These are phyloP conservation scores for Tringa solitaria DNA, from an alignment of 2,113 vertebrate species.

Conservation along the genomic window DNA sequence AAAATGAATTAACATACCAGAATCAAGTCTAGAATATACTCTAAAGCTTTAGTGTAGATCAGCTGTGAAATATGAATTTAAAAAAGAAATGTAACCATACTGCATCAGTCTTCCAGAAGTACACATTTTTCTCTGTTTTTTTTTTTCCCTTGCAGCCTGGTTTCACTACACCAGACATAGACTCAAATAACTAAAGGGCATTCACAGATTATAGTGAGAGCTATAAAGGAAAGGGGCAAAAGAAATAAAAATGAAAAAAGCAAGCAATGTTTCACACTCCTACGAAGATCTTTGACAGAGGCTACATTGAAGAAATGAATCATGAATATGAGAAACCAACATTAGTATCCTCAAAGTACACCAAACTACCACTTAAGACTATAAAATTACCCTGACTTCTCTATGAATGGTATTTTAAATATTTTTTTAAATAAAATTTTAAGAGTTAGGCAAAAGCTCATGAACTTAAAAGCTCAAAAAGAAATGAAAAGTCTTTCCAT, in stretches of 20 bases:
- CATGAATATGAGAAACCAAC: not conserved
- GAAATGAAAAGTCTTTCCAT: not conserved
- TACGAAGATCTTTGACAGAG: not conserved
- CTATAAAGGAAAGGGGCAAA: not conserved
- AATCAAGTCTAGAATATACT: not conserved
- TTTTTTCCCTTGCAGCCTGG: not conserved
- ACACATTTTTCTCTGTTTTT: not conserved
- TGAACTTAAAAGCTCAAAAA: not conserved
- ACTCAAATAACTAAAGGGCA: not conserved
- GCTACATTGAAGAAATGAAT: not conserved
- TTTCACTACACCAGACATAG: not conserved
- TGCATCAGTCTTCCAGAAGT: not conserved
- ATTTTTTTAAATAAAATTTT: not conserved
- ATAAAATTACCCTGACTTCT: not conserved
- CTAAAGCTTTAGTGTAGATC: not conserved
- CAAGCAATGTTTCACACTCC: not conserved
- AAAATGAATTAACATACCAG: not conserved
- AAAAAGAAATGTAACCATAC: not conserved
- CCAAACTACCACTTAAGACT: not conserved
- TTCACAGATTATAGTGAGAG: not conserved
- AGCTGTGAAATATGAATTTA: not conserved
- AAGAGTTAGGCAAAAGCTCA: not conserved
- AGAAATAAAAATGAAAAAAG: not conserved
- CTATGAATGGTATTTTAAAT: not conserved
- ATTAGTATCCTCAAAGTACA: not conserved